phyloP scores from a whole-genome alignment of 2,113 vertebrate genomes.

The Corvus moneduloides region DNA sequence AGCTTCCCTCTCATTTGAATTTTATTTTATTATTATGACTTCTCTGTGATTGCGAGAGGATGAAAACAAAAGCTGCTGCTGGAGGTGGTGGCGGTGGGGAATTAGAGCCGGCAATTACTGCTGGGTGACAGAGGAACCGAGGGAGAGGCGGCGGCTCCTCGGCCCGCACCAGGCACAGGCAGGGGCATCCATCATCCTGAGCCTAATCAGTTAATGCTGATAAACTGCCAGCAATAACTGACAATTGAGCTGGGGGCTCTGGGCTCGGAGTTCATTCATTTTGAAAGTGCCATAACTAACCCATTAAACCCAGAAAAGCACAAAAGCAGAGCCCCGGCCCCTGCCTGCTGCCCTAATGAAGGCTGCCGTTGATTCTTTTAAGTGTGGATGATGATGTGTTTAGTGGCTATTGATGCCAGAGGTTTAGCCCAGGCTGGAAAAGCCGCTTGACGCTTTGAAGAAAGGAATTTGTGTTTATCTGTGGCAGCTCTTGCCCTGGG shows the following conservation, averaged over 20 bases:
- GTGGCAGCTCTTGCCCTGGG: neutral
- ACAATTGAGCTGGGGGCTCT: slow-evolving; percentile 64
- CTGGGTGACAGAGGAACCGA: neutral
- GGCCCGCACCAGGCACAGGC: slow-evolving; percentile 18
- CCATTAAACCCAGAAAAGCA: slow-evolving; percentile 23
- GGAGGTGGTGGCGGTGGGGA: neutral
- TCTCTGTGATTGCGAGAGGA: neutral
- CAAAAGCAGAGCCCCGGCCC: slow-evolving; percentile 16
- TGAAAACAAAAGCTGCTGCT: slow-evolving; percentile 2
- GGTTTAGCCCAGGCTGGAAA: neutral
- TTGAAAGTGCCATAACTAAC: slow-evolving; percentile 61
- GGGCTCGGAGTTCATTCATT: slow-evolving; percentile 71
- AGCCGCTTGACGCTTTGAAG: neutral
- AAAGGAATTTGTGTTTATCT: neutral
- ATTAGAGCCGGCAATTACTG: slow-evolving; percentile 40
- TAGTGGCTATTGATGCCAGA: slow-evolving; percentile 14
- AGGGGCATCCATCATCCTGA: slow-evolving; percentile 74
- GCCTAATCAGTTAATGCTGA: slow-evolving; percentile 80
- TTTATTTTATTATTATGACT: slow-evolving; percentile 65
- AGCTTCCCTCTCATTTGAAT: slow-evolving; percentile 70
- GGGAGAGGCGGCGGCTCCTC: slow-evolving; percentile 3
- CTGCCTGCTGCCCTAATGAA: slow-evolving; percentile 7
- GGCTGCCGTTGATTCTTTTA: slow-evolving; percentile 28
- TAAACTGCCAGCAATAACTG: slow-evolving; percentile 82
- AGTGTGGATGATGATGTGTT: slow-evolving; percentile 40